These are phyloP conservation scores for Ctenoplectra terminalis DNA, from an alignment of 1,140 invertebrate genomes.

Conservation along the genomic window DNA sequence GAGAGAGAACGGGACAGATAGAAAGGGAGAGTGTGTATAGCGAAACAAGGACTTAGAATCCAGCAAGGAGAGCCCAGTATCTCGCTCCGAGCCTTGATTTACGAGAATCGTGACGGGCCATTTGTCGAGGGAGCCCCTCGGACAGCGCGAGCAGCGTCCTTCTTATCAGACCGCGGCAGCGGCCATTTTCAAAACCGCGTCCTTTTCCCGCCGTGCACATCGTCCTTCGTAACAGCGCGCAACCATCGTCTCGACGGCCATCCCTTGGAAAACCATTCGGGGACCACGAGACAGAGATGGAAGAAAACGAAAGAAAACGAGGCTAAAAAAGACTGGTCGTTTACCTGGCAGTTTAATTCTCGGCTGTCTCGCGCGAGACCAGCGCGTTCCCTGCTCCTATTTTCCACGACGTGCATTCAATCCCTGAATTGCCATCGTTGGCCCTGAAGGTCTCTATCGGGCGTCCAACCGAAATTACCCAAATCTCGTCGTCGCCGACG, in stretches of 20 bases:
- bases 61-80: constrained; percentile 41
- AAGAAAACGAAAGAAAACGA: background rate
- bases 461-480: constrained; percentile 26
- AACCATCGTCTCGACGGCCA: too few species aligned
- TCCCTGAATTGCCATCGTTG: constrained; percentile 40
- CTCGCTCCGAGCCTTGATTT: constrained; percentile 77
- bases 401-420: constrained; percentile 21
- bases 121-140: constrained; percentile 79
- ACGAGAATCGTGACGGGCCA: constrained; percentile 81
- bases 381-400: background rate
- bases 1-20: background rate
- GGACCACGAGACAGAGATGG: background rate
- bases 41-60: constrained; percentile 59
- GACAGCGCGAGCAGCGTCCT: constrained; percentile 67
- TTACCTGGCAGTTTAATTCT: constrained; percentile 47
- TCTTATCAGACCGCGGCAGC: constrained; percentile 79
- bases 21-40: background rate
- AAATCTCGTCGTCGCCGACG: background rate
- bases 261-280: background rate
- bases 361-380: constrained; percentile 10
- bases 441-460: background rate
- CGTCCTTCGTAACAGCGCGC: constrained; percentile 26
- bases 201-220: constrained; percentile 42
- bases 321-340: constrained; percentile 2
- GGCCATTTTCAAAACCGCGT: constrained; percentile 78